Evolutionary conservation across 2,113 vertebrate genomes (phyloP).

Genomic region (Pao palembangensis): DNA sequence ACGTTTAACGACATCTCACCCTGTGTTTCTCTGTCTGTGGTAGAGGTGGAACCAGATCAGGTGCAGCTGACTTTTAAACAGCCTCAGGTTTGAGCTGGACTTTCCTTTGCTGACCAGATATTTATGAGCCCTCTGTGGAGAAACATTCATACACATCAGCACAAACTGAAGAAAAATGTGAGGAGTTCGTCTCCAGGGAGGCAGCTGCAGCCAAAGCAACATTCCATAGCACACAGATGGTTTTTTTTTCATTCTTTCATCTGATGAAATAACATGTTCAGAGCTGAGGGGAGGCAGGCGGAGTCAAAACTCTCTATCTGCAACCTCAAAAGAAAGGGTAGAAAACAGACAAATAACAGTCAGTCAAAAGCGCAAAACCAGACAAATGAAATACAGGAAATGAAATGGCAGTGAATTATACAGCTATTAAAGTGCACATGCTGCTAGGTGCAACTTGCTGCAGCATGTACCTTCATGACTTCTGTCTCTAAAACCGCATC

Average conservation of each 20-base stretch:
- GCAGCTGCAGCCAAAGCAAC: constrained; percentile 13
- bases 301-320: constrained; percentile 8
- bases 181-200: constrained; percentile 21
- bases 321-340: neutral
- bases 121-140: constrained; percentile 74
- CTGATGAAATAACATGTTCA: constrained; percentile 15
- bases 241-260: constrained; percentile 22
- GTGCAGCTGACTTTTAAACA: constrained; percentile 82
- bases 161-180: neutral
- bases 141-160: constrained; percentile 11
- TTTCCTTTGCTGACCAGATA: constrained; percentile 78
- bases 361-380: too few relatives aligned
- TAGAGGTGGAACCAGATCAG: constrained; percentile 86
- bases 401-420: too few relatives aligned
- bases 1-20: constrained; percentile 62
- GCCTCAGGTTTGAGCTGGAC: constrained; percentile 56
- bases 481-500: constrained; percentile 79
- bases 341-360: too few relatives aligned
- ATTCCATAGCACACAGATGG: constrained; percentile 64
- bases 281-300: constrained; percentile 18
- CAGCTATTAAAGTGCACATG: too few relatives aligned
- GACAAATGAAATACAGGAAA: too few relatives aligned
- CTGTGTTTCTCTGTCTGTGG: constrained; percentile 70
- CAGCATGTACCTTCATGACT: constrained; percentile 80
- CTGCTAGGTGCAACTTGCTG: constrained; percentile 1